A percentile compares a stretch with the other conserved stretches of the same genome.
These are phyloP conservation scores for Thymelicus lineola DNA, from an alignment of 2,888 invertebrate species.

Conservation along the genomic window DNA sequence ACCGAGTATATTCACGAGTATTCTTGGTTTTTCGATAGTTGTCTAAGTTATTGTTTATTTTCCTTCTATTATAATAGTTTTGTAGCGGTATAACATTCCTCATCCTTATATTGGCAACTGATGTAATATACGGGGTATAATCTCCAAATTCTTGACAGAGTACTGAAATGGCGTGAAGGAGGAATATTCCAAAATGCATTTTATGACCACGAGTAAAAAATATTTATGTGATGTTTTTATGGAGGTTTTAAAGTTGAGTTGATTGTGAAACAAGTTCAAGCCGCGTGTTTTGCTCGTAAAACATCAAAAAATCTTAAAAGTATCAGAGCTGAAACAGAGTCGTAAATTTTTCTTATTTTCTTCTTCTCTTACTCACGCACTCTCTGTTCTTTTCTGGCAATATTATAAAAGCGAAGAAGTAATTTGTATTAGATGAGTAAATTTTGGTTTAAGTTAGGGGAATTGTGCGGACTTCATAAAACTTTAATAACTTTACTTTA, in stretches of 20 bases:
- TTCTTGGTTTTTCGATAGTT: slow-evolving; percentile 13
- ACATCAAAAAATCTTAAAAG: background rate
- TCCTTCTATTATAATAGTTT: slow-evolving; percentile 26
- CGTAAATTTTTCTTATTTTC: background rate
- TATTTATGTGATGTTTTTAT: slow-evolving; percentile 9
- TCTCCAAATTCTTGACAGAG: slow-evolving; percentile 3
- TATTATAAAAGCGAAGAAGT: no score
- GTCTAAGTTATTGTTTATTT: background rate
- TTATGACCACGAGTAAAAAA: background rate
- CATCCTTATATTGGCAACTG: slow-evolving; percentile 33
- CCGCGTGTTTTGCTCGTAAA: background rate
- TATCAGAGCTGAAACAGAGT: background rate
- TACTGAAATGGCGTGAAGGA: slow-evolving; percentile 3
- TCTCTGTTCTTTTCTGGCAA: no score
- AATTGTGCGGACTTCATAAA: no score
- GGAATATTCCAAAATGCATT: slow-evolving; percentile 13
- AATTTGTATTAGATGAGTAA: no score
- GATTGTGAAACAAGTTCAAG: slow-evolving; percentile 5
- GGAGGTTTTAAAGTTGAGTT: slow-evolving; percentile 3
- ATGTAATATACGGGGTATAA: background rate
- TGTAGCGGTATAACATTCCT: slow-evolving; percentile 43
- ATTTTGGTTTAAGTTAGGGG: no score
- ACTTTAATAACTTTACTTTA: no score
- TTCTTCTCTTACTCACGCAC: background rate
- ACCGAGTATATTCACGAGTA: background rate